These are phyloP conservation scores for Penelope pileata DNA, from an alignment of 2,113 vertebrate genomes.

Conservation along the genomic window DNA sequence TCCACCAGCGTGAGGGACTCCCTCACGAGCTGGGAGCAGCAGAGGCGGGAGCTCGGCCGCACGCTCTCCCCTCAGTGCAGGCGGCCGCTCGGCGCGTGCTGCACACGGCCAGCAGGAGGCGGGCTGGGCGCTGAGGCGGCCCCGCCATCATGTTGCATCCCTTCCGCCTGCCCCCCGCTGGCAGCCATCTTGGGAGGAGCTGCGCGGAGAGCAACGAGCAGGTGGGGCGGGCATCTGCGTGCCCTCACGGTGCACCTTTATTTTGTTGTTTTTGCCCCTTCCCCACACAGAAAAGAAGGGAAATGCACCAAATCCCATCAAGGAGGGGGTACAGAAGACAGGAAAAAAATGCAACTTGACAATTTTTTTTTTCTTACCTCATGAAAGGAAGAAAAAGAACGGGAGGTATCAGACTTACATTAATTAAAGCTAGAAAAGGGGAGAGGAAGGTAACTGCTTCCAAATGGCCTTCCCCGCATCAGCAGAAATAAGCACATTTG, in stretches of 20 bases:
- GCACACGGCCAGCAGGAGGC: neutral
- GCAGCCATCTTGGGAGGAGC: no score
- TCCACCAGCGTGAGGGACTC: no score
- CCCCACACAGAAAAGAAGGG: accelerated
- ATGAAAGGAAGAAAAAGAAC: neutral
- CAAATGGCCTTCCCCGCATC: neutral
- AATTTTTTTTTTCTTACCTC: neutral
- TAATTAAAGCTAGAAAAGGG: neutral
- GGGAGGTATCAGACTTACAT: neutral
- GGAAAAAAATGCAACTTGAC: accelerated
- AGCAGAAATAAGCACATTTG: neutral
- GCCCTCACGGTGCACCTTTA: accelerated
- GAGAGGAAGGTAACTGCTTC: neutral
- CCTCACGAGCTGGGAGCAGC: accelerated
- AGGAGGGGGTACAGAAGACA: accelerated
- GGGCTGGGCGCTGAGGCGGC: neutral
- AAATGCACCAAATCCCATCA: accelerated
- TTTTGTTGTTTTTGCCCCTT: accelerated
- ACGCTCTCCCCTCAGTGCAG: neutral
- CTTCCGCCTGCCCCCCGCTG: accelerated
- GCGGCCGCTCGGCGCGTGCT: neutral
- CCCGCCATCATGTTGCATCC: neutral
- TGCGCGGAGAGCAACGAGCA: accelerated
- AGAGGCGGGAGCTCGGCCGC: accelerated
- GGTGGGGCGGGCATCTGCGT: accelerated